Percentiles rank a stretch among this genome's conserved stretches.
Evolutionary conservation across 2,113 vertebrate genomes (phyloP).

Genomic region (Sisor rabdophorus): DNA sequence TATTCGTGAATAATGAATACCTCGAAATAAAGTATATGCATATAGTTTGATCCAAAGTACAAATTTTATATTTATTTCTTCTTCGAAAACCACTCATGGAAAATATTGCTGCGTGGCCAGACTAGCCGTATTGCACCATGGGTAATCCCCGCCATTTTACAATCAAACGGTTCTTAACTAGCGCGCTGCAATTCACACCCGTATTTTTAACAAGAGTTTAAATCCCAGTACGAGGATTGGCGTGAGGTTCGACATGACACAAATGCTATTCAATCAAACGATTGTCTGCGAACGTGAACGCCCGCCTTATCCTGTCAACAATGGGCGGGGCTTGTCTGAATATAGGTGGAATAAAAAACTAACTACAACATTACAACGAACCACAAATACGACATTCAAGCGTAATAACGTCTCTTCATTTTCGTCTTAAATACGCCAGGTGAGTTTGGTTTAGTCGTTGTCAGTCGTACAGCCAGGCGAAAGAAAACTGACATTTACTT

Average conservation of each 20-base stretch:
- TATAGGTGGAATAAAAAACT: not conserved
- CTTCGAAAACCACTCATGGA: not conserved
- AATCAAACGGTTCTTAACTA: conserved; percentile 37
- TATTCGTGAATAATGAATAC: not conserved
- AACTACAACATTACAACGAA: not conserved
- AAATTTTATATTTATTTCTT: not conserved
- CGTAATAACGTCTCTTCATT: conserved; percentile 14
- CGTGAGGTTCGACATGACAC: not conserved
- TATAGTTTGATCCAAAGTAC: not conserved
- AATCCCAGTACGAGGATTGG: not conserved
- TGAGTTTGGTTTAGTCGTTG: not conserved
- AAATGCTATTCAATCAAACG: not conserved
- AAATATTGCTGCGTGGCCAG: not conserved
- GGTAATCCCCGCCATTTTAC: conserved; percentile 54
- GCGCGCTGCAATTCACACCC: not conserved
- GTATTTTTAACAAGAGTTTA: not conserved
- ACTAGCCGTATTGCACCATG: conserved; percentile 59
- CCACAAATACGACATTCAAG: conserved; percentile 22
- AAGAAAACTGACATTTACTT: not conserved
- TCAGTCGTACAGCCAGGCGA: not conserved
- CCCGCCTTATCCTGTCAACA: accelerated
- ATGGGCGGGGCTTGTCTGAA: conserved; percentile 9
- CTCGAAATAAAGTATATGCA: too few species aligned
- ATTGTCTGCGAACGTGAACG: too few species aligned
- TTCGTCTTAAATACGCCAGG: conserved; percentile 20